A percentile compares a stretch with the other conserved stretches of the same genome.
phyloP scores from a whole-genome alignment of 2,888 invertebrate genomes.

The Orthosia gothica region DNA sequence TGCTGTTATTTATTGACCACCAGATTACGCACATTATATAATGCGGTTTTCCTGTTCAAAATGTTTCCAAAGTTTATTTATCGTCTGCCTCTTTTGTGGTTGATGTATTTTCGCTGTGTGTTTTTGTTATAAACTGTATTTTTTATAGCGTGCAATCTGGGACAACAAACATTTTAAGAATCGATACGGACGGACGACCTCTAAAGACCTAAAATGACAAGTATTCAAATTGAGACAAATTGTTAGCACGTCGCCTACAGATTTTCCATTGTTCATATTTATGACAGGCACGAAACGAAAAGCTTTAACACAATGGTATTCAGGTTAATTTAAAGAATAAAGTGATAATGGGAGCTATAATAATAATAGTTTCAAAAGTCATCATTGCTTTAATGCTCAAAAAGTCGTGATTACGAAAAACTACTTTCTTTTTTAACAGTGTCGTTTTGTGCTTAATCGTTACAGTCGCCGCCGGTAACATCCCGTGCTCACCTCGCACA shows the following conservation, averaged over 20 bases:
- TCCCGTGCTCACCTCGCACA: slow-evolving; percentile 58
- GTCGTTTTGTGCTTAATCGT: slow-evolving; percentile 41
- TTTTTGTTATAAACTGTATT: slow-evolving; percentile 38
- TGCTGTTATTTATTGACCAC: slow-evolving; percentile 66
- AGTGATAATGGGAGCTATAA: slow-evolving; percentile 42
- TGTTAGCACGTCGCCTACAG: slow-evolving; percentile 42
- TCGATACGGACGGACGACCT: slow-evolving; percentile 8
- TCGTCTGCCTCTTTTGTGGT: slow-evolving; percentile 49
- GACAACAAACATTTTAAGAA: slow-evolving; percentile 17
- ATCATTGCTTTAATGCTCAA: slow-evolving; percentile 18
- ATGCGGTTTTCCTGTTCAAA: slow-evolving; percentile 62
- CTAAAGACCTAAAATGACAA: slow-evolving; percentile 35
- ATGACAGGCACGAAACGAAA: slow-evolving; percentile 39
- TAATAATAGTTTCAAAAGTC: slow-evolving; percentile 48
- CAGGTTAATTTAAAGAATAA: slow-evolving; percentile 52
- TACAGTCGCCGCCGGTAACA: slow-evolving; percentile 31
- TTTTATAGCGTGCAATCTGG: slow-evolving; percentile 31
- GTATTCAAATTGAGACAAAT: slow-evolving; percentile 55
- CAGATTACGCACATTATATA: slow-evolving; percentile 67
- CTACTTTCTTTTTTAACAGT: slow-evolving; percentile 53
- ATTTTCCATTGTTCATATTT: slow-evolving; percentile 50
- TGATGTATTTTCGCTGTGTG: slow-evolving; percentile 11
- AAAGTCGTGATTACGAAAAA: slow-evolving; percentile 50
- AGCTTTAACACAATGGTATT: slow-evolving; percentile 45
- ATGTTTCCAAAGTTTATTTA: slow-evolving; percentile 63